A percentile compares a stretch with the other conserved stretches of the same genome.
Conservation (phyloP, 2,888 invertebrate species). For the Diplolepis rosae region DNA sequence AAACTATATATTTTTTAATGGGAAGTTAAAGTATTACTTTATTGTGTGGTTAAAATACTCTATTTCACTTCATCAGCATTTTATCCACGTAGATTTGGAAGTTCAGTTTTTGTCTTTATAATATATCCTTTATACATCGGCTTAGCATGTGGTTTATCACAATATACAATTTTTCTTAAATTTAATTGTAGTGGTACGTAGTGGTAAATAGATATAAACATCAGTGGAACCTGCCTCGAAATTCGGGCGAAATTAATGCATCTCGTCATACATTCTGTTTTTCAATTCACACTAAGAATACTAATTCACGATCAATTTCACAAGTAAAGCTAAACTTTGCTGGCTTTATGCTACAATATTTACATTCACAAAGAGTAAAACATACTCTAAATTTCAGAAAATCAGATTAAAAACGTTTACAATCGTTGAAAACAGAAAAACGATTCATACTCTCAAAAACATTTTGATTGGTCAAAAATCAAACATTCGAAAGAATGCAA, state of each 20-base stretch:
- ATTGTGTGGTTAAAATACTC: conserved; percentile 54
- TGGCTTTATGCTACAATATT: conserved; percentile 61
- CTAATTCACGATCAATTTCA: conserved; percentile 31
- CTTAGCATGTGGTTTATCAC: conserved; percentile 62
- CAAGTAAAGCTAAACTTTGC: conserved; percentile 42
- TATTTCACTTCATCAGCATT: conserved; percentile 41
- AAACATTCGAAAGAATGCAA: neutral
- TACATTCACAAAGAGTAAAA: conserved; percentile 51
- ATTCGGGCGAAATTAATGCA: conserved; percentile 37
- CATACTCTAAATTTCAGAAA: conserved; percentile 16
- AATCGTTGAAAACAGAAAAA: neutral
- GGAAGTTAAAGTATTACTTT: conserved; percentile 52
- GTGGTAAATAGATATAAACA: conserved; percentile 46
- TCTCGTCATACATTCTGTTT: conserved; percentile 3
- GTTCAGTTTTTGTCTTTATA: conserved; percentile 40
- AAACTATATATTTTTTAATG: conserved; percentile 56
- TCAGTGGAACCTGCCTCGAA: conserved; percentile 38
- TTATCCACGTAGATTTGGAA: conserved; percentile 42
- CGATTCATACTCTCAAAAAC: neutral
- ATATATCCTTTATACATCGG: conserved; percentile 61
- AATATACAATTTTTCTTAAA: conserved; percentile 59
- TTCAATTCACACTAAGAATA: neutral
- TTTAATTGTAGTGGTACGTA: conserved; percentile 51
- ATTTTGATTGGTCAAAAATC: neutral
- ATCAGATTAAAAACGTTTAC: neutral